Conservation (phyloP, 1,140 invertebrate species). For the Ceratina australensis region DNA sequence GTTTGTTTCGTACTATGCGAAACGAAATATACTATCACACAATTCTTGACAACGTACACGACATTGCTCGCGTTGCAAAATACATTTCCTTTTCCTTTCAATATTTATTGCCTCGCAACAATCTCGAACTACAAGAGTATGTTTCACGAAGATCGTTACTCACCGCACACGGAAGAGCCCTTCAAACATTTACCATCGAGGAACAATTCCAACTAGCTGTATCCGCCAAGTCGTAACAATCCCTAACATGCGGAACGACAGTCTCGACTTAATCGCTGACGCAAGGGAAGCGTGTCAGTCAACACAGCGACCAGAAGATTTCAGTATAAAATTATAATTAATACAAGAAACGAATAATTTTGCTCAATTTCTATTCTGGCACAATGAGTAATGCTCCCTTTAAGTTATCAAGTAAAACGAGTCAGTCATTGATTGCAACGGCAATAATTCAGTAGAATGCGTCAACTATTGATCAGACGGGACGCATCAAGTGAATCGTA, state of each 20-base stretch:
- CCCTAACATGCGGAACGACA: slow-evolving; percentile 3
- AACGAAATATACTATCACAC: no score
- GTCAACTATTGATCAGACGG: background rate
- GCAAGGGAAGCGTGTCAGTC: background rate
- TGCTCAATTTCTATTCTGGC: no score
- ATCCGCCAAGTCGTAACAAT: slow-evolving; percentile 4
- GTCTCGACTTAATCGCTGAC: slow-evolving; percentile 31
- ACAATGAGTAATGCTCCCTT: background rate
- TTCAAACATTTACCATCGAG: background rate
- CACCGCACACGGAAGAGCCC: background rate
- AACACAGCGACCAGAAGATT: background rate
- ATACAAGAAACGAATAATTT: no score
- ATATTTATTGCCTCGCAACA: background rate
- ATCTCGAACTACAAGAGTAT: background rate
- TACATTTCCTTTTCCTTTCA: no score
- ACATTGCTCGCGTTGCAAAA: no score
- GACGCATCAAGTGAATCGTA: no score
- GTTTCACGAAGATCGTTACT: background rate
- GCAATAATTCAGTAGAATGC: no score
- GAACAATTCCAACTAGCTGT: background rate
- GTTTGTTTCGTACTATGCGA: no score
- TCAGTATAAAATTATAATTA: background rate
- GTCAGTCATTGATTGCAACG: no score
- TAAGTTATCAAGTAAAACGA: background rate
- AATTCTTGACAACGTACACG: no score